Percentiles rank a stretch among this genome's conserved stretches.
These are phyloP conservation scores for Atta texana DNA, from an alignment of 1,140 invertebrate genomes.

Conservation along the genomic window DNA sequence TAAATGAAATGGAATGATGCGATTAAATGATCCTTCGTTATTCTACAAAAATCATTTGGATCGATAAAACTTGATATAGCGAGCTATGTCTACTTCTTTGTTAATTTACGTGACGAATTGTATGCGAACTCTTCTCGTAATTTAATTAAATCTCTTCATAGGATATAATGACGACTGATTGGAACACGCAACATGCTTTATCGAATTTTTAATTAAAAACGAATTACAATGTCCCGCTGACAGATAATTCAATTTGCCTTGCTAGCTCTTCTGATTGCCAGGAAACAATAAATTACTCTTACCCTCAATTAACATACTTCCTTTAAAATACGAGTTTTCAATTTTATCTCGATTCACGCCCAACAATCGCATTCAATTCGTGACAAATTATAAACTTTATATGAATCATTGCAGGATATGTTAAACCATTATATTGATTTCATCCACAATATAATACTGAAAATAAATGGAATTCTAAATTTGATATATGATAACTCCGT, in stretches of 20 bases:
- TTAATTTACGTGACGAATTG: conserved; percentile 30
- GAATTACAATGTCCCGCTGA: conserved; percentile 30
- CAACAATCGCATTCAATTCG: conserved; percentile 23
- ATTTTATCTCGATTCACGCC: conserved; percentile 15
- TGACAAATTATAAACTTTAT: conserved; percentile 11
- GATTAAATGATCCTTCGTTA: conserved; percentile 32
- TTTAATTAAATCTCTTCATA: conserved; percentile 39
- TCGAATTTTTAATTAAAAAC: conserved; percentile 57
- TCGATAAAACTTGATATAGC: background rate
- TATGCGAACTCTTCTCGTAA: background rate
- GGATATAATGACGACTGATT: conserved; percentile 36
- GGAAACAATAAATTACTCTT: conserved; percentile 44
- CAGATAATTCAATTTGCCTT: conserved; percentile 43
- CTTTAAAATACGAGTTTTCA: conserved; percentile 31
- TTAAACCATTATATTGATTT: conserved; percentile 15
- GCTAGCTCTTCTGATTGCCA: conserved; percentile 7
- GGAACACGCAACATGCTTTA: conserved; percentile 25
- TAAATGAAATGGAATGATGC: conserved; percentile 43
- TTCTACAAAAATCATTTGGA: conserved; percentile 8
- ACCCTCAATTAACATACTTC: conserved; percentile 15
- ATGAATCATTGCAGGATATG: background rate
- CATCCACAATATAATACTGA: background rate
- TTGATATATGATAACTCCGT: background rate
- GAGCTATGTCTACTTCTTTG: background rate
- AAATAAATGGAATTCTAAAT: conserved; percentile 50